phyloP scores from a whole-genome alignment of 2,888 invertebrate species.

The Heteromurus nitidus region DNA sequence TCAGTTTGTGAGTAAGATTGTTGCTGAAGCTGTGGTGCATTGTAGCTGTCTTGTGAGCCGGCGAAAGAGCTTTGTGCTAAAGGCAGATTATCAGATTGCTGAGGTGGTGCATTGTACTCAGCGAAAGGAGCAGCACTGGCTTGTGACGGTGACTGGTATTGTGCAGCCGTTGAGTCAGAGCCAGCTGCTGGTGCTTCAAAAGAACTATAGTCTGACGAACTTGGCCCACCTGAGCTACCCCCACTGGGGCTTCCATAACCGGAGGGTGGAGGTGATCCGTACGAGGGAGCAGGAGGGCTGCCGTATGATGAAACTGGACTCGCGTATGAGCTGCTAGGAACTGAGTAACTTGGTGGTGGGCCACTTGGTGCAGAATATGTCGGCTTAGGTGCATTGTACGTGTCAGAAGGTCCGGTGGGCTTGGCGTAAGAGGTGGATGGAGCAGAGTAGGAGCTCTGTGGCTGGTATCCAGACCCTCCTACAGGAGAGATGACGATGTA shows the following conservation, averaged over 20 bases:
- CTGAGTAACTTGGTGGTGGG: constrained; percentile 32
- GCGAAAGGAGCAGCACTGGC: constrained; percentile 38
- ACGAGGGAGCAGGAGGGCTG: constrained; percentile 21
- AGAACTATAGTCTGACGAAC: constrained; percentile 44
- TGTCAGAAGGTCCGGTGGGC: constrained; percentile 45
- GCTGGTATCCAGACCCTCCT: constrained; percentile 59
- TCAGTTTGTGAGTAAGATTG: constrained; percentile 42
- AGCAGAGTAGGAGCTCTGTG: constrained; percentile 50
- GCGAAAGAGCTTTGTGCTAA: constrained; percentile 52
- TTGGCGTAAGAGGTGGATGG: constrained; percentile 52
- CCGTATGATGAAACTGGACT: constrained; percentile 36
- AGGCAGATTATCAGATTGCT: constrained; percentile 58
- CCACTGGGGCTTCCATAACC: constrained; percentile 51
- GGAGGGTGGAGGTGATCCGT: constrained; percentile 19
- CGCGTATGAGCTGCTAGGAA: constrained; percentile 38
- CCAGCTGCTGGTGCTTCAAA: constrained; percentile 35
- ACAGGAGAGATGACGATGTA: constrained; percentile 71
- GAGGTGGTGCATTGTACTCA: constrained; percentile 49
- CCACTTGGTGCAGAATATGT: constrained; percentile 45
- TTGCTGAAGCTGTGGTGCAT: constrained; percentile 59
- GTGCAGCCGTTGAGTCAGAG: constrained; percentile 67
- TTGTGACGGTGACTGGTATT: constrained; percentile 70
- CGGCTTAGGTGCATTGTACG: constrained; percentile 49
- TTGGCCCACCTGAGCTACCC: constrained; percentile 42
- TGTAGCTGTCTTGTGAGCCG: constrained; percentile 68